Conservation (phyloP, 2,888 invertebrate species). For the Tuberolachnus salignus region DNA sequence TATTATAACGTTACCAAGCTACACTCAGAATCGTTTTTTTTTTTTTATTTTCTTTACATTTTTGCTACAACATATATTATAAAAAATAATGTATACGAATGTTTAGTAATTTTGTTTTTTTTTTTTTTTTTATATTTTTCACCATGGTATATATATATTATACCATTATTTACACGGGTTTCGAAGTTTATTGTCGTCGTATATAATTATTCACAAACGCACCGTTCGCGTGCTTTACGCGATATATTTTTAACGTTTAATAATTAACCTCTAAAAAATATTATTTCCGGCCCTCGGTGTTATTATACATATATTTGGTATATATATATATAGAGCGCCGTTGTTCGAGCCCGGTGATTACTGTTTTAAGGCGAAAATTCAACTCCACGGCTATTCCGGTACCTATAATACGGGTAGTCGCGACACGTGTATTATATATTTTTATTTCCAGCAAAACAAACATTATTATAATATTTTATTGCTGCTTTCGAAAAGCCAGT, state of each 20-base stretch:
- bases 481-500: not conserved
- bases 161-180: conserved; percentile 36
- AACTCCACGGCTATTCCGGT: not conserved
- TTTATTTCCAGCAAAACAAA: too few species aligned
- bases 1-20: too few species aligned
- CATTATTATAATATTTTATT: not conserved
- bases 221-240: conserved; percentile 6
- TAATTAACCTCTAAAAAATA: conserved; percentile 32
- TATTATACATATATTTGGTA: conserved; percentile 6
- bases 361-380: not conserved
- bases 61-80: not conserved
- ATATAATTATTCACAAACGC: conserved; percentile 26
- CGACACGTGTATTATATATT: not conserved
- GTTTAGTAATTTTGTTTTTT: too few species aligned
- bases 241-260: conserved; percentile 24
- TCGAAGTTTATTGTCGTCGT: conserved; percentile 25
- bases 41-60: not conserved
- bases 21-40: not conserved
- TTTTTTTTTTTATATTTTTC: not conserved
- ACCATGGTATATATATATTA: too few species aligned
- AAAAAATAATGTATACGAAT: not conserved
- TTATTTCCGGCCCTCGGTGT: conserved; percentile 20
- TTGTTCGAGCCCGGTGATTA: conserved; percentile 11
- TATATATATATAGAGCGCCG: not conserved
- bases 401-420: too few species aligned